Conservation (phyloP, 2,113 vertebrate species). For the Gallinago paraguaiae region DNA sequence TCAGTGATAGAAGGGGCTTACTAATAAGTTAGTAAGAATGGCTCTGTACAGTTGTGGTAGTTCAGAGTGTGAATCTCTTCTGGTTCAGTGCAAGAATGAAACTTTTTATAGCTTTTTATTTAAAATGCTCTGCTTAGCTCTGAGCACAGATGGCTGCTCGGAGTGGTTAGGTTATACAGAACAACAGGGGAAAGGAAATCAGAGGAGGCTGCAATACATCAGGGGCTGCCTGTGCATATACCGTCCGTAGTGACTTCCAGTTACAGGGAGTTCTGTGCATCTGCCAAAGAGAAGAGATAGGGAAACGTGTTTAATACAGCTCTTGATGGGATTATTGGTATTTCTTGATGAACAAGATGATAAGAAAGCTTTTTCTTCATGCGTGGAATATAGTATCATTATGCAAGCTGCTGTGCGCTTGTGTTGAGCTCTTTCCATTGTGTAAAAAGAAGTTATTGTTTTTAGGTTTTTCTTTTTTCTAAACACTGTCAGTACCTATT, state of each 20-base stretch:
- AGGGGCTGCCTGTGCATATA: not conserved
- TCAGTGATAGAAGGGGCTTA: not conserved
- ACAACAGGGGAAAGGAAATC: not conserved
- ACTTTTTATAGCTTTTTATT: not conserved
- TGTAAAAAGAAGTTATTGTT: not conserved
- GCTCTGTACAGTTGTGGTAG: not conserved
- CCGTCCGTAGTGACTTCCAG: not conserved
- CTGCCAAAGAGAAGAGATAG: not conserved
- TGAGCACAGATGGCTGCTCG: not conserved
- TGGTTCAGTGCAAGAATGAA: not conserved
- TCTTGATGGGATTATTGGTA: not conserved
- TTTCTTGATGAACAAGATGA: not conserved
- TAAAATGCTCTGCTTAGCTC: not conserved
- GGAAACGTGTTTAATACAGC: not conserved
- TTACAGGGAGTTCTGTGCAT: not conserved
- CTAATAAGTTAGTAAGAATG: not conserved
- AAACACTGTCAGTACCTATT: not conserved
- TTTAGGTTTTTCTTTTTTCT: not conserved
- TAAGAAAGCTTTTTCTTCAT: not conserved
- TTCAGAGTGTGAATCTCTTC: not conserved
- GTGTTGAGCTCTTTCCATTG: not conserved
- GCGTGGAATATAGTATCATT: accelerated
- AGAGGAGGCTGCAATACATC: not conserved
- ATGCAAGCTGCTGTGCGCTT: not conserved
- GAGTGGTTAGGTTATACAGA: not conserved